Percentiles rank a stretch among this genome's conserved stretches.
phyloP scores from a whole-genome alignment of 2,797 vertebrate genomes.

The Esox masquinongy region DNA sequence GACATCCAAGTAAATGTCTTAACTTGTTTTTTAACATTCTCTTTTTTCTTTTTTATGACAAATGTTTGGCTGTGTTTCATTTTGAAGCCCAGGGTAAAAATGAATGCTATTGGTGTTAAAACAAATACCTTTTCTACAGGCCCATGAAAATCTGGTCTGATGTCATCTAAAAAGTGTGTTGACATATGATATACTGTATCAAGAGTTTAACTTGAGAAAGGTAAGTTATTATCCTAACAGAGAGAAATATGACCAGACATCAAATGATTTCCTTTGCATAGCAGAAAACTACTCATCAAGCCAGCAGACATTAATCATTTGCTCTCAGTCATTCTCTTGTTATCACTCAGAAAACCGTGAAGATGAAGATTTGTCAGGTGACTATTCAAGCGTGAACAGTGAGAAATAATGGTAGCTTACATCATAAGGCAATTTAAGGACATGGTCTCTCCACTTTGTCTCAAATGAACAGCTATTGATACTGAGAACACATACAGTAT shows the following conservation, averaged over 20 bases:
- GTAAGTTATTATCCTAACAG: not conserved
- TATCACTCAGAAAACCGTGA: not conserved
- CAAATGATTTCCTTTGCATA: not conserved
- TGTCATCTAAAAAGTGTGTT: not conserved
- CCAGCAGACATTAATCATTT: not conserved
- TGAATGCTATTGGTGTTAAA: not conserved
- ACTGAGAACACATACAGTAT: not conserved
- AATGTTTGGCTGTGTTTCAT: not conserved
- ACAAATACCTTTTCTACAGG: not conserved
- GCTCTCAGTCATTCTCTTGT: not conserved
- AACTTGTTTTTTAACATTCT: not conserved
- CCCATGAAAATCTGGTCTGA: not conserved
- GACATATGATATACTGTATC: not conserved
- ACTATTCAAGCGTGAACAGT: not conserved
- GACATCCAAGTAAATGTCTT: not conserved
- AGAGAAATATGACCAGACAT: not conserved
- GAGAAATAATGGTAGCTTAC: not conserved
- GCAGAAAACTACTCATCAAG: slow-evolving; percentile 1
- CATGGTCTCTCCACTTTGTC: not conserved
- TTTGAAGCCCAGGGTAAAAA: not conserved
- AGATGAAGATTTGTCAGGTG: not conserved
- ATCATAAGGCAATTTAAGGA: not conserved
- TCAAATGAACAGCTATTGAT: not conserved
- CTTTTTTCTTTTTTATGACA: not conserved
- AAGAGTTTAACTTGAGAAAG: not conserved